phyloP scores from a whole-genome alignment of 2,797 vertebrate species.

The Acestrorhynchus altus region DNA sequence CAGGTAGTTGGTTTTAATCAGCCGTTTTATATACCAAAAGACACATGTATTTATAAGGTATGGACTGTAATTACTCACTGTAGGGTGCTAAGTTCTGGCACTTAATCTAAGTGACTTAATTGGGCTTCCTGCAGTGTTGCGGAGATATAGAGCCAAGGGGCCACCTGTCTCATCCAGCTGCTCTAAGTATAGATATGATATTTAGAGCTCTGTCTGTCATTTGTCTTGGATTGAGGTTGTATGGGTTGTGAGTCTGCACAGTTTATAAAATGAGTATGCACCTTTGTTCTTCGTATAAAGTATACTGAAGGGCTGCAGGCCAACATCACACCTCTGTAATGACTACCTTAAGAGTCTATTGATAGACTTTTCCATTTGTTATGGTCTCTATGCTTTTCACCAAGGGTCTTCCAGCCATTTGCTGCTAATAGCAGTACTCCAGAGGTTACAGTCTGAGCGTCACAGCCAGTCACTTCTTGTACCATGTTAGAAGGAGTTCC shows the following conservation, averaged over 20 bases:
- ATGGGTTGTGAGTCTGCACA: background rate
- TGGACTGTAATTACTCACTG: background rate
- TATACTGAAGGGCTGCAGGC: background rate
- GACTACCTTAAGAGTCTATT: background rate
- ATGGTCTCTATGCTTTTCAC: background rate
- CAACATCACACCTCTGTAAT: background rate
- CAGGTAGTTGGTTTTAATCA: background rate
- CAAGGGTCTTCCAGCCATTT: too few species aligned
- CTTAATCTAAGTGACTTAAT: background rate
- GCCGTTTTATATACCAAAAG: conserved; percentile 1
- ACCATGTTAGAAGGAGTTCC: background rate
- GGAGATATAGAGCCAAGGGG: background rate
- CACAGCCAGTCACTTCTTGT: background rate
- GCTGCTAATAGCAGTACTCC: background rate
- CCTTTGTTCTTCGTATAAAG: background rate
- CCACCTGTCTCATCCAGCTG: background rate
- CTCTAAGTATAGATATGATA: background rate
- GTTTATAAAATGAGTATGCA: conserved; percentile 10
- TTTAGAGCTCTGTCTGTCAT: too few species aligned
- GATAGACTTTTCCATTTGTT: background rate
- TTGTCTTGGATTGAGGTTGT: background rate
- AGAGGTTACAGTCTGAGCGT: background rate
- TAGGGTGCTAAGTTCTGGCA: background rate
- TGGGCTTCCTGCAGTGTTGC: background rate
- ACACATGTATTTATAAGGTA: conserved; percentile 7